These are phyloP conservation scores for Eupithecia subumbrata DNA, from an alignment of 2,888 invertebrate species.

Conservation along the genomic window DNA sequence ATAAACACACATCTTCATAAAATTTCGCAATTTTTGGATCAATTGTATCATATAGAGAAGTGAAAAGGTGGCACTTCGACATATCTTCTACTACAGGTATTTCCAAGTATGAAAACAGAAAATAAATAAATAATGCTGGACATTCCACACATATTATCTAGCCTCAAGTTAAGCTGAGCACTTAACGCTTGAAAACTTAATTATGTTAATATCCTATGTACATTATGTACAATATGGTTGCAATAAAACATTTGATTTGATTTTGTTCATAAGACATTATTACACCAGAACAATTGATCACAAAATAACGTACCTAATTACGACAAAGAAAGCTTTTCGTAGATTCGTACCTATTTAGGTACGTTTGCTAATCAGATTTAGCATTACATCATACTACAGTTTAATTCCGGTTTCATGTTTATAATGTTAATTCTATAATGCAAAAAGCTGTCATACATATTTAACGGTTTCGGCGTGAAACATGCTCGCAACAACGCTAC, in stretches of 20 bases:
- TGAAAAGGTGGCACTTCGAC: neutral
- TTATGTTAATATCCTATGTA: too few relatives aligned
- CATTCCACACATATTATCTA: too few relatives aligned
- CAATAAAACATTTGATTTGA: too few relatives aligned
- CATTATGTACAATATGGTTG: too few relatives aligned
- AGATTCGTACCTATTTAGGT: neutral
- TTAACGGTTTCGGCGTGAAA: neutral
- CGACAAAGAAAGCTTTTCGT: neutral
- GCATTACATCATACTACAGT: neutral
- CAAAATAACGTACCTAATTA: neutral
- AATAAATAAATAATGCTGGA: neutral
- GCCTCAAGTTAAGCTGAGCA: too few relatives aligned
- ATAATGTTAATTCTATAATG: neutral
- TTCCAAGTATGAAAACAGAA: neutral
- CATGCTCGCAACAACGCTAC: neutral
- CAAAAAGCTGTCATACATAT: neutral
- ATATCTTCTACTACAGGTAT: neutral
- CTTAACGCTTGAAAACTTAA: too few relatives aligned
- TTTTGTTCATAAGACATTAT: neutral
- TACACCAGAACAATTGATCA: neutral
- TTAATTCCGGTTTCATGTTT: neutral
- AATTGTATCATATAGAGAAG: too few relatives aligned
- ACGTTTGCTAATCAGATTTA: neutral
- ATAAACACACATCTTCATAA: neutral
- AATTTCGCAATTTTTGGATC: too few relatives aligned